These are phyloP conservation scores for Petrocephalus sullivani DNA, from an alignment of 2,797 vertebrate genomes.

Conservation along the genomic window DNA sequence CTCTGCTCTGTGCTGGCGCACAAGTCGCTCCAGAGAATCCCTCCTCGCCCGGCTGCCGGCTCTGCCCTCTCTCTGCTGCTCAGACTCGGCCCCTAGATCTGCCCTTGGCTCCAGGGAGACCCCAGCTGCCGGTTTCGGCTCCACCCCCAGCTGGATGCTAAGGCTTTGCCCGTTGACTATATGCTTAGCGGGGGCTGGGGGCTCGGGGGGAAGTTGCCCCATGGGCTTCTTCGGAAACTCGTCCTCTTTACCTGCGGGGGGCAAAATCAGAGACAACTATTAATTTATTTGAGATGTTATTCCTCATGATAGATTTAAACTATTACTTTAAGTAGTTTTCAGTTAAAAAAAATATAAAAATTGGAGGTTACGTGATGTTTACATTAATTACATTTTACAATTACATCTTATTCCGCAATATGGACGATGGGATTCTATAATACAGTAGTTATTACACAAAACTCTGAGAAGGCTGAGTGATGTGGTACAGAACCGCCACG, in stretches of 20 bases:
- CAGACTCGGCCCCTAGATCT: slow-evolving; percentile 28
- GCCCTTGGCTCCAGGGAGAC: not conserved
- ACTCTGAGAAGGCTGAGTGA: not conserved
- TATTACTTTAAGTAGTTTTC: not conserved
- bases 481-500: not conserved
- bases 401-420: not conserved
- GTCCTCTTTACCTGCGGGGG: slow-evolving; percentile 80
- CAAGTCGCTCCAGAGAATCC: slow-evolving; percentile 64
- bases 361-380: not conserved
- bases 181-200: slow-evolving; percentile 55
- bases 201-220: slow-evolving; percentile 79
- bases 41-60: slow-evolving; percentile 51
- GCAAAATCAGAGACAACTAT: slow-evolving; percentile 8
- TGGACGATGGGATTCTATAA: not conserved
- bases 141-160: slow-evolving; percentile 47
- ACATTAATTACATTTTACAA: not conserved
- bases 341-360: not conserved
- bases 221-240: slow-evolving; percentile 86
- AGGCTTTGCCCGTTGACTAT: slow-evolving; percentile 82
- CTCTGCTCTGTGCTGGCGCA: slow-evolving; percentile 54
- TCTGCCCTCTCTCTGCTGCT: slow-evolving; percentile 53
- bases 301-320: not conserved
- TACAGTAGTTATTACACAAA: not conserved
- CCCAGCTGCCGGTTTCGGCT: slow-evolving; percentile 46
- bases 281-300: not conserved